Evolutionary conservation across 2,888 invertebrate species (phyloP).

Genomic region (Ichneumoninae sp.): DNA sequence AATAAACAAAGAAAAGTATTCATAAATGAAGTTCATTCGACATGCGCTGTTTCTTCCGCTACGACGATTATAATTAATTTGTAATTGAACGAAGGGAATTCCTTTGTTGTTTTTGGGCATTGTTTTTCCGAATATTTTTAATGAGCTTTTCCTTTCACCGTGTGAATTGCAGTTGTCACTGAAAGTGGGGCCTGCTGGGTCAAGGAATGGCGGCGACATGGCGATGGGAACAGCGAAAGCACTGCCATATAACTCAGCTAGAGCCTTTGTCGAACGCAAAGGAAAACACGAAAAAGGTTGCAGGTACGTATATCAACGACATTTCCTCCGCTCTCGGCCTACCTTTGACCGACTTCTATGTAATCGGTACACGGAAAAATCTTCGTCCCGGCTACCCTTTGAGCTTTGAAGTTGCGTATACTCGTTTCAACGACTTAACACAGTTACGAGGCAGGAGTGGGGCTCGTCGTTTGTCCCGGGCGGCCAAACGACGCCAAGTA

Average conservation of each 20-base stretch:
- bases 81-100: not conserved
- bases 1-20: not conserved
- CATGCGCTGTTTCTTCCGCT: not conserved
- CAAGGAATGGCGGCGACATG: slow-evolving; percentile 83
- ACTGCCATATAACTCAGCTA: slow-evolving; percentile 83
- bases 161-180: slow-evolving; percentile 76
- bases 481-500: not conserved
- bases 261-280: slow-evolving; percentile 81
- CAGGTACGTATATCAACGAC: slow-evolving; percentile 75
- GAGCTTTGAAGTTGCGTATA: slow-evolving; percentile 27
- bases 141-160: not conserved
- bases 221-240: slow-evolving; percentile 83
- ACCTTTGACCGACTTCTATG: slow-evolving; percentile 7
- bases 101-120: not conserved
- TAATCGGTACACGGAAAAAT: slow-evolving; percentile 16
- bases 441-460: not conserved
- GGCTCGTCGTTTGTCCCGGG: not conserved
- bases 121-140: not conserved
- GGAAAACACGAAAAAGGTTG: slow-evolving; percentile 80
- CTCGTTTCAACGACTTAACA: slow-evolving; percentile 17
- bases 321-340: not conserved
- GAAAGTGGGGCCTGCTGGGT: slow-evolving; percentile 77
- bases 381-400: slow-evolving; percentile 31
- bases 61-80: not conserved
- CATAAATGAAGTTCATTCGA: not conserved